A percentile compares a stretch with the other conserved stretches of the same genome.
Evolutionary conservation across 2,113 vertebrate genomes (phyloP).

Genomic region (Brachyistius frenatus): DNA sequence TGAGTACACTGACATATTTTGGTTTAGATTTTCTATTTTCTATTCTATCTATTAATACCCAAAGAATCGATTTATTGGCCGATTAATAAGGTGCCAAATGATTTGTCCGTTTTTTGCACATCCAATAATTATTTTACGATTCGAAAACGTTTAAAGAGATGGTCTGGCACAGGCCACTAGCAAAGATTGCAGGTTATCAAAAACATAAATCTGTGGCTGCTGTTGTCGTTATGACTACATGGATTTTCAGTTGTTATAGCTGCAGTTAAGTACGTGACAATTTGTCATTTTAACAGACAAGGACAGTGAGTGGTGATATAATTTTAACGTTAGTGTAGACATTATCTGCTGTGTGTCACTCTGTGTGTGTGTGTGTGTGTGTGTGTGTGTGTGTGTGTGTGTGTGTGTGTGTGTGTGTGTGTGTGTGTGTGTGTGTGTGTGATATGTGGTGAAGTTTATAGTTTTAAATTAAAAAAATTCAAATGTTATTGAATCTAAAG

Average conservation of each 20-base stretch:
- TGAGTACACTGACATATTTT: constrained; percentile 35
- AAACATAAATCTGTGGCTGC: constrained; percentile 56
- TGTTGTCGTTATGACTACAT: constrained; percentile 41
- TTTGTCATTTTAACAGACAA: constrained; percentile 53
- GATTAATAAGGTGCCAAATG: constrained; percentile 36
- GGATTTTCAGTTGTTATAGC: constrained; percentile 44
- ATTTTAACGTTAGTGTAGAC: constrained; percentile 44
- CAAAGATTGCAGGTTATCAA: constrained; percentile 55
- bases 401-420: constrained; percentile 36
- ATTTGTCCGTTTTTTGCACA: constrained; percentile 45
- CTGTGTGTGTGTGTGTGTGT: constrained; percentile 25
- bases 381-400: constrained; percentile 37
- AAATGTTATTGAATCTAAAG: constrained; percentile 9
- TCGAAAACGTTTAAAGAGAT: constrained; percentile 40
- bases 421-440: constrained; percentile 11
- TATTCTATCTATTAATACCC: constrained; percentile 22
- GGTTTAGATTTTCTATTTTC: constrained; percentile 27
- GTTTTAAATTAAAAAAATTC: constrained; percentile 3
- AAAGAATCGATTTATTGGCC: constrained; percentile 15
- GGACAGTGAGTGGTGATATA: constrained; percentile 37
- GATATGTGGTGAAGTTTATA: not conserved
- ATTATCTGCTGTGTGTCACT: not conserved
- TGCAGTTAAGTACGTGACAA: constrained; percentile 40
- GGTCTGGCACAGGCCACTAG: constrained; percentile 44
- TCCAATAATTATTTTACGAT: constrained; percentile 67